Conservation (phyloP, 2,888 invertebrate genomes). For the Perizoma affinitatum region DNA sequence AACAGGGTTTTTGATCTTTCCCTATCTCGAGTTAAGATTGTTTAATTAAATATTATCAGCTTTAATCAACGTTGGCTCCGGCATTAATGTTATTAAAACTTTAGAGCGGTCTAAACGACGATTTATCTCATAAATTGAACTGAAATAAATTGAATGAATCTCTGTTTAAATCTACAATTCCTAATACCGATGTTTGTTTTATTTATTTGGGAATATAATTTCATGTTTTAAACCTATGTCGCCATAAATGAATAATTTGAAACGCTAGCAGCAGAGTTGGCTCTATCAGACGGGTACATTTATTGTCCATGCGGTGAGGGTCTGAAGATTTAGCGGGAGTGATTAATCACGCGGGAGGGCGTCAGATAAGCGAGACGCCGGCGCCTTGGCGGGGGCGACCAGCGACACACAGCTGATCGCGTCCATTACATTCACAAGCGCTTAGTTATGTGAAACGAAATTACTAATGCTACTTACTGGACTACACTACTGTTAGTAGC, state of each 20-base stretch:
- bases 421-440: slow-evolving; percentile 46
- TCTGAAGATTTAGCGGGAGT: slow-evolving; percentile 62
- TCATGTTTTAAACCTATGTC: background rate
- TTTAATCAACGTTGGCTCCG: slow-evolving; percentile 55
- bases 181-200: slow-evolving; percentile 9
- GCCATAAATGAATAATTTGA: slow-evolving; percentile 24
- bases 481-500: background rate
- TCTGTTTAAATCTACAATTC: slow-evolving; percentile 18
- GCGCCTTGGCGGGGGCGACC: slow-evolving; percentile 38
- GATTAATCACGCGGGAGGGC: slow-evolving; percentile 72
- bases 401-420: slow-evolving; percentile 58
- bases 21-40: slow-evolving; percentile 57
- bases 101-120: slow-evolving; percentile 39
- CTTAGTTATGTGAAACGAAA: slow-evolving; percentile 37
- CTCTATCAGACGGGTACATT: slow-evolving; percentile 54
- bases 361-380: slow-evolving; percentile 61
- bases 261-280: slow-evolving; percentile 41
- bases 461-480: slow-evolving; percentile 31
- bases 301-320: slow-evolving; percentile 57
- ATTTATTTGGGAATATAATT: slow-evolving; percentile 14
- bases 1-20: slow-evolving; percentile 56
- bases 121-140: slow-evolving; percentile 34
- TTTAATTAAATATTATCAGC: slow-evolving; percentile 59
- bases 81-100: slow-evolving; percentile 51
- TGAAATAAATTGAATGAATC: slow-evolving; percentile 6